Evolutionary conservation across 2,888 invertebrate species (phyloP).

Genomic region (Acleris sparsana): DNA sequence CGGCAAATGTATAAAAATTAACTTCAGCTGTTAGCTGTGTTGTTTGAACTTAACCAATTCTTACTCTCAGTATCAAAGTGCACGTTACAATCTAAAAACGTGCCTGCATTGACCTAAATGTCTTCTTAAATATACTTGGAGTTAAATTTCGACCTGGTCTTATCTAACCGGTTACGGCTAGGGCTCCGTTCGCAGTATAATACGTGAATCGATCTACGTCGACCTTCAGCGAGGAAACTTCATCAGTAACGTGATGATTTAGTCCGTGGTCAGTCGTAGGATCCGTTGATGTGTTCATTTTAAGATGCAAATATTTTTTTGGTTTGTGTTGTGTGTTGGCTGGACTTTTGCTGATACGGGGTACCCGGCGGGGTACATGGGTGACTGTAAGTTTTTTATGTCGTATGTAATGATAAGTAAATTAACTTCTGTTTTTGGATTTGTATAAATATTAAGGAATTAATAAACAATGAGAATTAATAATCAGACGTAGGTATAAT

Average conservation of each 20-base stretch:
- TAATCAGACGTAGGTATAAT: too few relatives aligned
- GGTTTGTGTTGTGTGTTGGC: conserved; percentile 41
- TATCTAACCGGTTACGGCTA: conserved; percentile 46
- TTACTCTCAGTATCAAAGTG: too few relatives aligned
- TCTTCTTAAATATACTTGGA: neutral
- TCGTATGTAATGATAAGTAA: neutral
- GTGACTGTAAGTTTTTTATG: conserved; percentile 62
- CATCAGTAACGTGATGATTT: conserved; percentile 49
- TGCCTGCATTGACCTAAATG: conserved; percentile 4
- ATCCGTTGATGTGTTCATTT: conserved; percentile 3
- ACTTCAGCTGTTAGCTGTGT: too few relatives aligned
- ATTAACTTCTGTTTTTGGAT: too few relatives aligned
- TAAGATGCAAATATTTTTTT: conserved; percentile 28
- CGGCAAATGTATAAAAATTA: too few relatives aligned
- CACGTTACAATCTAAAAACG: neutral
- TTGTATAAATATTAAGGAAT: too few relatives aligned
- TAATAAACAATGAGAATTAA: too few relatives aligned
- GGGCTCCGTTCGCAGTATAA: conserved; percentile 2
- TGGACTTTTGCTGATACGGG: conserved; percentile 53
- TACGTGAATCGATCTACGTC: conserved; percentile 30
- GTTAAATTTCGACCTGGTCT: conserved; percentile 30
- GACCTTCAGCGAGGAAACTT: conserved; percentile 54
- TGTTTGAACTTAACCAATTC: too few relatives aligned
- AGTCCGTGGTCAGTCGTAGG: conserved; percentile 48
- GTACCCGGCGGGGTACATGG: conserved; percentile 65